A percentile compares a stretch with the other conserved stretches of the same genome.
These are phyloP conservation scores for Falco columbarius DNA, from an alignment of 2,797 vertebrate genomes.

Conservation along the genomic window DNA sequence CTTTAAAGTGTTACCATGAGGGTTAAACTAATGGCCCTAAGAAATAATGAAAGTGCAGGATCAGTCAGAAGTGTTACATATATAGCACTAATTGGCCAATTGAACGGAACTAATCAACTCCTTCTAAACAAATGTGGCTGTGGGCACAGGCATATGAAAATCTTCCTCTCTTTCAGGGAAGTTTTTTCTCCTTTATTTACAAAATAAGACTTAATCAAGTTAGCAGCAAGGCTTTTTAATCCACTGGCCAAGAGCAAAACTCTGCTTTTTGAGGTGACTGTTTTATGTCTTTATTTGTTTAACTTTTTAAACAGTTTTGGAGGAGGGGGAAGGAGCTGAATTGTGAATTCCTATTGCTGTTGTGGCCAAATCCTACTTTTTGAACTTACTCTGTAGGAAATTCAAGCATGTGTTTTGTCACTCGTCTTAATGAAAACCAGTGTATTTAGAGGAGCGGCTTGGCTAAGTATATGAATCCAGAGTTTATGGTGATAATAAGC, in stretches of 20 bases:
- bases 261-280: not conserved
- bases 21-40: conserved; percentile 49
- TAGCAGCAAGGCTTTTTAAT: not conserved
- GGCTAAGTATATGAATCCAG: not conserved
- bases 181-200: not conserved
- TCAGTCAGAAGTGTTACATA: not conserved
- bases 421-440: not conserved
- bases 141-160: not conserved
- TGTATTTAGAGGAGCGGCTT: not conserved
- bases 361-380: not conserved
- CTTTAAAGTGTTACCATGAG: conserved; percentile 14
- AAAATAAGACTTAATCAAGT: not conserved
- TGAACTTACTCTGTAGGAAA: not conserved
- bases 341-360: not conserved
- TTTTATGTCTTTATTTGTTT: not conserved
- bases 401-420: not conserved
- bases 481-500: not conserved
- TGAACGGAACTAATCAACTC: conserved; percentile 4
- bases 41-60: conserved; percentile 17
- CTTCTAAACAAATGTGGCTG: not conserved
- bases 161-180: not conserved
- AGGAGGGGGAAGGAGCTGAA: not conserved
- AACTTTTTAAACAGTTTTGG: not conserved
- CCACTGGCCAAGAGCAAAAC: not conserved
- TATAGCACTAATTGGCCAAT: conserved; percentile 7